Evolutionary conservation across 2,888 invertebrate species (phyloP), one percentile per base, ranked within the genome.

Genomic region (Nymphalis polychloros): DNA sequence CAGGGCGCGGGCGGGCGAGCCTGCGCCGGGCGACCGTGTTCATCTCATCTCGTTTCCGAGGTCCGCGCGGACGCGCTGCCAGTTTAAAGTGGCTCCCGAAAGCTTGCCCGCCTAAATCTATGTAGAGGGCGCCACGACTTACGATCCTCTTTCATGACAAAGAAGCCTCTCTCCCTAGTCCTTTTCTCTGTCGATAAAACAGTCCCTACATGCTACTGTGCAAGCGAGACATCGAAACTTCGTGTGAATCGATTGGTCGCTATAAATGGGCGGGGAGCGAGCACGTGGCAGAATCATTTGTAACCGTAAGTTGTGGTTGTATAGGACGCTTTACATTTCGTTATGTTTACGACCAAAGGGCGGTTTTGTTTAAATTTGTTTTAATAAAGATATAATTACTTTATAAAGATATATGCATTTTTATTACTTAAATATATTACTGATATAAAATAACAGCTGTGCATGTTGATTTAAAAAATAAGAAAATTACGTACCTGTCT

Each of bases 401-500:
- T 41, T 41, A 13, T 41, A 13, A 13, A 41, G 41, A 41, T 41
- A 41, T 41, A 41, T 41, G 10, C 13, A 41, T 41, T 41, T 41
- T 41, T 41, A 13, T 10, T 4, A 13, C 13, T 41, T 41, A 41
- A 41, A 41, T 41, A 41, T 41, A 41, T 1, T 41, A 41, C 41
- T 41, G 41, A 41, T 41, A 41, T 41, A 41, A 0, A 13, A 35
- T 41, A 13, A 41, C 13, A 13, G 3, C 1, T 13, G 13, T 0
- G 13, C 13, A 13, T 8, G 2, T 13, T 10, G 4, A 41, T 10
- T 47, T 47, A 55, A 63, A 65, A n/a, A n/a, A n/a, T 59, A 66
- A 31, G 19, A 31, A 23, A 27, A 55, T 50, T 6, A 93, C 96
- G 95, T 82, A 97, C 97, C 97, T 84, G 97, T 97, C 92, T 97